A percentile compares a stretch with the other conserved stretches of the same genome.
phyloP scores from a whole-genome alignment of 2,888 invertebrate genomes.

The Drosophila mimica region DNA sequence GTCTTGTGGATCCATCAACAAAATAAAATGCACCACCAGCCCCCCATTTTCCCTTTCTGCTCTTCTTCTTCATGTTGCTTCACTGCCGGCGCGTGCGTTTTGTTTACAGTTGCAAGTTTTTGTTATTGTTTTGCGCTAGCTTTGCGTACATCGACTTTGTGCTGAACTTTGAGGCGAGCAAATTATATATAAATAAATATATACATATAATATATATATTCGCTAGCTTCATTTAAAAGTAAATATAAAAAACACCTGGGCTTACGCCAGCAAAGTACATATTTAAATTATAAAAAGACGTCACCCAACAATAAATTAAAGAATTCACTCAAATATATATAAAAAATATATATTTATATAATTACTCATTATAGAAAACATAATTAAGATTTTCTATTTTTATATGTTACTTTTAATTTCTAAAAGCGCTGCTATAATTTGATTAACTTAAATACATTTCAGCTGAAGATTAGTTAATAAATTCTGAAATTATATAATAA shows the following conservation, averaged over 20 bases:
- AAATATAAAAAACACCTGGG: background rate
- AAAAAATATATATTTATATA: background rate
- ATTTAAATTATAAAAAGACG: background rate
- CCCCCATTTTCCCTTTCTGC: background rate
- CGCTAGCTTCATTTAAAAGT: background rate
- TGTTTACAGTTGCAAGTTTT: conserved; percentile 62
- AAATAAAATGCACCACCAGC: background rate
- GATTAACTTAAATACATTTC: background rate
- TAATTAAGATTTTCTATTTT: background rate
- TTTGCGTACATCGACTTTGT: background rate
- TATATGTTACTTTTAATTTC: background rate
- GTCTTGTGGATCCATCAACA: conserved; percentile 36
- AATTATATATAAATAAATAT: background rate
- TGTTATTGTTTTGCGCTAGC: conserved; percentile 48
- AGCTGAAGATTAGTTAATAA: background rate
- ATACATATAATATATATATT: background rate
- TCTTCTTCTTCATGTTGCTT: conserved; percentile 29
- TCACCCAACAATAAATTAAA: too few species aligned
- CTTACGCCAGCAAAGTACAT: background rate
- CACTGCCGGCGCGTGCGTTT: conserved; percentile 52
- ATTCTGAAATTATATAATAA: background rate
- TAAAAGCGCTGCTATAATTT: background rate
- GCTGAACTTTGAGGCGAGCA: background rate
- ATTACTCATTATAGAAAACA: background rate
- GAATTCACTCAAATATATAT: background rate